These are phyloP conservation scores for Aphis gossypii DNA, from an alignment of 1,140 invertebrate species.

Conservation along the genomic window DNA sequence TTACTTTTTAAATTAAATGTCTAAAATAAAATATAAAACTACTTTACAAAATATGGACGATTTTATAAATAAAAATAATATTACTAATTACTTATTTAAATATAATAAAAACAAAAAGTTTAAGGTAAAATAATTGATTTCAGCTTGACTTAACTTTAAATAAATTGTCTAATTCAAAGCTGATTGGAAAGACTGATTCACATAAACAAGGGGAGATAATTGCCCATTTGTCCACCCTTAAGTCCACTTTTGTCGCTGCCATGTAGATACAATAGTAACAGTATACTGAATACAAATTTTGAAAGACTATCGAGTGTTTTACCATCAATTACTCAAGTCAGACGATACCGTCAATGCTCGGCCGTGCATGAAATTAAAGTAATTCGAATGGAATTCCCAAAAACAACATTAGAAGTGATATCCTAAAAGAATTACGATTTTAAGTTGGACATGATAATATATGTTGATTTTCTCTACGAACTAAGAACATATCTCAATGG, in stretches of 20 bases:
- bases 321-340: slow-evolving; percentile 5
- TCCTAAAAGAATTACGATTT: background rate
- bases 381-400: background rate
- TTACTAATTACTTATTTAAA: too few relatives aligned
- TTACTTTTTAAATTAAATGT: background rate
- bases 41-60: background rate
- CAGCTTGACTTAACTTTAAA: background rate
- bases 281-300: background rate
- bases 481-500: background rate
- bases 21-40: background rate
- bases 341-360: background rate
- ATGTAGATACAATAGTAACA: background rate
- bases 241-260: background rate
- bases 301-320: background rate
- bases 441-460: slow-evolving; percentile 7
- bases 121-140: background rate
- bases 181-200: background rate
- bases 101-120: background rate
- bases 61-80: background rate
- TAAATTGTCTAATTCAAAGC: background rate
- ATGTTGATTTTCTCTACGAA: background rate
- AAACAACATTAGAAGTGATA: slow-evolving; percentile 12
- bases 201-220: background rate
- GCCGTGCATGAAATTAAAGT: slow-evolving; percentile 5
- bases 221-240: background rate